Conservation (phyloP, 2,113 vertebrate species). For the Pteruthius melanotis region DNA sequence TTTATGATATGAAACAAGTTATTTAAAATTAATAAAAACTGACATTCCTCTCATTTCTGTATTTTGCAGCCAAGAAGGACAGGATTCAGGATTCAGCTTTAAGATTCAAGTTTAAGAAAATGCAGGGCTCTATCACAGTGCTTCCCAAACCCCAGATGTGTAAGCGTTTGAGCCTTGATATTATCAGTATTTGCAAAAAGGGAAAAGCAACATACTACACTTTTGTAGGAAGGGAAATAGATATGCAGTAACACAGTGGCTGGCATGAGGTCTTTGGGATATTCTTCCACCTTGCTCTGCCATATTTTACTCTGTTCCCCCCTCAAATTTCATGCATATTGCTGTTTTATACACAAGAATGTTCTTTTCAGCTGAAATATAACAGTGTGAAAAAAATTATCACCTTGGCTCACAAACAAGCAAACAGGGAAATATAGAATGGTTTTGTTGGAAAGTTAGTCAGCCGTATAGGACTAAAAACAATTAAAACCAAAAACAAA, state of each 20-base stretch:
- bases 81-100: background rate
- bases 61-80: background rate
- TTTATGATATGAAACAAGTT: background rate
- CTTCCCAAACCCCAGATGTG: background rate
- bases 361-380: background rate
- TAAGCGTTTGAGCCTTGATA: background rate
- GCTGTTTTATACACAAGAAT: background rate
- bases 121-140: background rate
- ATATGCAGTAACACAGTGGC: no score
- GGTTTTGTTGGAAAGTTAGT: background rate
- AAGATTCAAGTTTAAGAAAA: background rate
- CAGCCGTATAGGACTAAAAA: background rate
- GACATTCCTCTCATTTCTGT: background rate
- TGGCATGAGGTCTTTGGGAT: background rate
- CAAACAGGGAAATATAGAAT: background rate
- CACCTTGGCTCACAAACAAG: background rate
- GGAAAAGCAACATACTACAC: background rate
- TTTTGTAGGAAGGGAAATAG: background rate
- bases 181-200: background rate
- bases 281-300: background rate
- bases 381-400: background rate
- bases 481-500: background rate
- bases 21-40: background rate
- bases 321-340: fast-evolving
- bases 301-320: background rate